Base-by-base conservation (phyloP, 1,140 invertebrate genomes). In the Drosophila truncata region DNA sequence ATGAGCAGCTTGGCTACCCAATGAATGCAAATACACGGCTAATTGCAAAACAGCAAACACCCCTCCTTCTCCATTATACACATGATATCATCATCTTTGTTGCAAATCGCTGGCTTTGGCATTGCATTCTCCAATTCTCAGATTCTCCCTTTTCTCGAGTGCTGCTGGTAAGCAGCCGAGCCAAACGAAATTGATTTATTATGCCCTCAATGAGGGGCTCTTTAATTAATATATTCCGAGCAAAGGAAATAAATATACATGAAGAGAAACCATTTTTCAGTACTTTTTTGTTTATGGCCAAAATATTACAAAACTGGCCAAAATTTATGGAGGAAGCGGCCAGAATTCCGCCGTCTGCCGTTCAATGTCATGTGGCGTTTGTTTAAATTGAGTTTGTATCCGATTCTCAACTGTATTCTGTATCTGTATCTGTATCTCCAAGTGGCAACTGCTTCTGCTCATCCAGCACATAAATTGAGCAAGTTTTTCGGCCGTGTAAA, bases 301-400 rank as follows among this genome's bases (percentile, higher is more conserved):
- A 54, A 63, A 63, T 84, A 78, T 87, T 87, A 87, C 84, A 84
- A 84, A 88, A 87, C 67, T 87, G 76, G 64, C 61, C 65, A 79
- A 88, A 73, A 84, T 87, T 84, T 87, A 88, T 88, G 72, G 69
- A 78, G 84, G 84, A 87, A 87, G 63, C 79, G 69, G 59, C 41
- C 33, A 65, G 73, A 62, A 81, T 67, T 64, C 77, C 78, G 64
- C 63, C 57, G 47, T 59, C 46, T 42, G 52, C 80, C 69, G 67
- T 87, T 87, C 84, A 87, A 87, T 88, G 84, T 87, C 84, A 88
- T 66, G 69, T 62, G 49, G 66, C 67, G 76, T 47, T 64, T 60
- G 62, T 83, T 85, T 82, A 85, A 85, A 66, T 78, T 75, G 18
- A 70, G 60, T 81, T 66, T 69, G 70, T 49, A 71, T 67, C 49